Evolutionary conservation across 2,888 invertebrate genomes (phyloP), one percentile per base, ranked within the genome.

Genomic region (Lycophotia porphyrea): DNA sequence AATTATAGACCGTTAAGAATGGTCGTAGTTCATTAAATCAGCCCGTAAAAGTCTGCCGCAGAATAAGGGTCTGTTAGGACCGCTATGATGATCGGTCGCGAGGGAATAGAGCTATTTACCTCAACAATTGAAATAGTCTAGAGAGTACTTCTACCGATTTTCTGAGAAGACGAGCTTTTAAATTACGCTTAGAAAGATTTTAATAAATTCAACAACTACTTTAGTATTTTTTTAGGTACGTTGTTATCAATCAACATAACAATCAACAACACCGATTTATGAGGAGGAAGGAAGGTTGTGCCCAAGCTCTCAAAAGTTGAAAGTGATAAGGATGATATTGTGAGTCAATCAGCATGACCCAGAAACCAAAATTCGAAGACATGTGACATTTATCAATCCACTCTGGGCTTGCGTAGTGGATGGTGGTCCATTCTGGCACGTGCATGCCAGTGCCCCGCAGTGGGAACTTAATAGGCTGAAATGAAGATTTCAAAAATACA

Each of bases 11-110:
- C 68, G 64, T 71, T 63, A 67, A 42, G 42, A 49, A 76, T 76
- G 34, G 67, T 49, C 71, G 61, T 78, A 83, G 83, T 80, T 83
- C 67, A 83, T 78, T 83, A 78, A 68, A 68, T 71, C 18, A 44
- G 44, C 78, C 67, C 63, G 71, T 80, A 80, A 80, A 82, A 77
- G 77, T 80, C 83, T 71, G 21, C 34, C 34, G 63, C 68, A 82
- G 79, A 63, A 34, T 68, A 76, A 66, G 75, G 67, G 82, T 49
- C 27, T 42, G 64, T 82, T 58, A 76, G 15, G 42, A 68, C 31
- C 58, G 55, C 31, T 63, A 52, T 42, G 64, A 74, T 74, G 64
- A 75, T 78, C 55, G 76, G 65, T 52, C 65, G 44, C 52, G 13
- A 44, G 75, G 42, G 81, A 74, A 47, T 73, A 73, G 47, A 39